These are phyloP conservation scores for Anomalospiza imberbis DNA, from an alignment of 2,797 vertebrate genomes.

Conservation along the genomic window DNA sequence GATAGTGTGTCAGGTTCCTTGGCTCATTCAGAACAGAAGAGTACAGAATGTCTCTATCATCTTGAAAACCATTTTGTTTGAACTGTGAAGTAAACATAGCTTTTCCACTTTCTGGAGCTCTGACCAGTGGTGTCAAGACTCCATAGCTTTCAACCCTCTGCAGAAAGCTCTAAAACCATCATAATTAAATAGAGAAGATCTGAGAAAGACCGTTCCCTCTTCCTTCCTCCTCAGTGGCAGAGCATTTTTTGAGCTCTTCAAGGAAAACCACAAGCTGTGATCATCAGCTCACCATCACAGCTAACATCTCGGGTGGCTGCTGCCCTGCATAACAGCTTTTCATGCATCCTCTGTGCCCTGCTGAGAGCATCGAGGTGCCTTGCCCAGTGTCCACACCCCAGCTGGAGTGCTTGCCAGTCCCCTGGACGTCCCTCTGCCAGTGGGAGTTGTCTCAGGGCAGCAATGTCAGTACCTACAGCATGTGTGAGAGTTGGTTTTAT, in stretches of 20 bases:
- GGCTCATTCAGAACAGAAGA: neutral
- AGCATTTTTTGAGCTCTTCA: neutral
- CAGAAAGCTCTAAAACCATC: neutral
- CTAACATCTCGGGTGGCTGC: neutral
- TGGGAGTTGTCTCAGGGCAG: neutral
- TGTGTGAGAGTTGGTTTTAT: neutral
- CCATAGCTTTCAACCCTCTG: neutral
- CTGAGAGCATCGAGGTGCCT: neutral
- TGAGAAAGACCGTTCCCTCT: neutral
- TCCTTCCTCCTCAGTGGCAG: neutral
- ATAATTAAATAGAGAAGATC: neutral
- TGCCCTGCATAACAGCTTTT: neutral
- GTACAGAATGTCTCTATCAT: neutral
- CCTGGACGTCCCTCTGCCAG: neutral
- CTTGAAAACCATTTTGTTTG: neutral
- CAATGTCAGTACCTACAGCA: neutral
- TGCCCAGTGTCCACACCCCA: neutral
- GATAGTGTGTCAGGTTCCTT: neutral
- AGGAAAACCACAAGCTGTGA: conserved; percentile 5
- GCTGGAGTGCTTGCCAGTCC: neutral
- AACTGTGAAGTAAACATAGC: neutral
- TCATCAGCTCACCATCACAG: neutral
- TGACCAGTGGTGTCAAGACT: neutral
- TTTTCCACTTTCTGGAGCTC: neutral
- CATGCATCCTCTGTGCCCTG: neutral